Evolutionary conservation across 2,113 vertebrate species (phyloP).

Genomic region (Oophaga pumilio): DNA sequence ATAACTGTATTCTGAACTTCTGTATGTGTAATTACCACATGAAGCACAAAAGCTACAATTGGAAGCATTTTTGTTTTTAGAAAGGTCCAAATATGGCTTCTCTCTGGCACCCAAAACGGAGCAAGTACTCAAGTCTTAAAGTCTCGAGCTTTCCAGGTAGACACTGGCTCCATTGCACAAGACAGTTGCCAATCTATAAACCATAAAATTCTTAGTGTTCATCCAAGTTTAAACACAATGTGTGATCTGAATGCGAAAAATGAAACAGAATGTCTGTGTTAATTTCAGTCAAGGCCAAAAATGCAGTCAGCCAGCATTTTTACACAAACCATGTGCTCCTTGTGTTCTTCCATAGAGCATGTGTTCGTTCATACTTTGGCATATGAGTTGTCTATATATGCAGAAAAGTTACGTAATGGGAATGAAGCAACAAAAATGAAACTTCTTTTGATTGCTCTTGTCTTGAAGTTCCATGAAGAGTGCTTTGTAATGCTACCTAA

Average conservation of each 20-base stretch:
- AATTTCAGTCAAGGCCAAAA: background rate
- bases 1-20: background rate
- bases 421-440: background rate
- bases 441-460: background rate
- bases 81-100: background rate
- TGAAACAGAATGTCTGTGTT: conserved; percentile 18
- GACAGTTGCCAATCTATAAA: background rate
- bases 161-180: background rate
- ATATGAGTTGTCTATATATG: background rate
- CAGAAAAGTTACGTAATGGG: background rate
- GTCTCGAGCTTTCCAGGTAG: background rate
- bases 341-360: conserved; percentile 10
- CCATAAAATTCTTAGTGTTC: background rate
- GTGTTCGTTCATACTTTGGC: conserved; percentile 45
- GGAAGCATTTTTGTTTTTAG: background rate
- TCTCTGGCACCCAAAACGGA: background rate
- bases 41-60: background rate
- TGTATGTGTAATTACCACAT: background rate
- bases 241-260: background rate
- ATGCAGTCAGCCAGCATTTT: conserved; percentile 24
- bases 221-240: conserved; percentile 31
- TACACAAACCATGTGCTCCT: conserved; percentile 43
- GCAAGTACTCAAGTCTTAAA: background rate
- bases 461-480: background rate
- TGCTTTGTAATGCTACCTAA: background rate